These are phyloP conservation scores for Columba guinea DNA, from an alignment of 2,797 vertebrate genomes.

Conservation along the genomic window DNA sequence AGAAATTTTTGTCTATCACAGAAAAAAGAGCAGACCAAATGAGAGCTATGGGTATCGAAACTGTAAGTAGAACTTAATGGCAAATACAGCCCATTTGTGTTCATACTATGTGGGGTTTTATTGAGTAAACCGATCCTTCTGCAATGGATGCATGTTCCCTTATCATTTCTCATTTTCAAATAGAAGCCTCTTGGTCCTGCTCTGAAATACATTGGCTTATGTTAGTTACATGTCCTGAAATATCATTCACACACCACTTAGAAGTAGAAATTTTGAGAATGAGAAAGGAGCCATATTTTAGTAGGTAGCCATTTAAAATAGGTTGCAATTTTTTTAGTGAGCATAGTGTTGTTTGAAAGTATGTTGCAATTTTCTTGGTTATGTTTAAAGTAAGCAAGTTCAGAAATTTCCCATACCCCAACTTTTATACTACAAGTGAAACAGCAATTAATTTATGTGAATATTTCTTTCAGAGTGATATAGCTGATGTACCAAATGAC, in stretches of 20 bases:
- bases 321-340: not conserved
- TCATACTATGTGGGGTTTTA: not conserved
- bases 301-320: not conserved
- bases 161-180: not conserved
- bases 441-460: not conserved
- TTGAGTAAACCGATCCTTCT: not conserved
- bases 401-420: not conserved
- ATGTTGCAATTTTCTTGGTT: not conserved
- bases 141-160: not conserved
- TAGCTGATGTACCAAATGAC: slow-evolving; percentile 96
- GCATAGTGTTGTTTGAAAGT: not conserved
- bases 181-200: not conserved
- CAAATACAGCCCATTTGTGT: not conserved
- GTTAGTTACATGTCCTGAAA: not conserved
- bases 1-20: slow-evolving; percentile 98
- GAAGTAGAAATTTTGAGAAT: not conserved
- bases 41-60: slow-evolving; percentile 98
- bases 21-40: slow-evolving; percentile 99
- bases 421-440: not conserved
- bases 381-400: not conserved
- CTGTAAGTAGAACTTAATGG: slow-evolving; percentile 77
- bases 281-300: not conserved
- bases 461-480: slow-evolving; percentile 88
- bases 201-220: not conserved
- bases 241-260: not conserved